Evolutionary conservation across 2,888 invertebrate genomes (phyloP).

Genomic region (Drosophila ochracea): DNA sequence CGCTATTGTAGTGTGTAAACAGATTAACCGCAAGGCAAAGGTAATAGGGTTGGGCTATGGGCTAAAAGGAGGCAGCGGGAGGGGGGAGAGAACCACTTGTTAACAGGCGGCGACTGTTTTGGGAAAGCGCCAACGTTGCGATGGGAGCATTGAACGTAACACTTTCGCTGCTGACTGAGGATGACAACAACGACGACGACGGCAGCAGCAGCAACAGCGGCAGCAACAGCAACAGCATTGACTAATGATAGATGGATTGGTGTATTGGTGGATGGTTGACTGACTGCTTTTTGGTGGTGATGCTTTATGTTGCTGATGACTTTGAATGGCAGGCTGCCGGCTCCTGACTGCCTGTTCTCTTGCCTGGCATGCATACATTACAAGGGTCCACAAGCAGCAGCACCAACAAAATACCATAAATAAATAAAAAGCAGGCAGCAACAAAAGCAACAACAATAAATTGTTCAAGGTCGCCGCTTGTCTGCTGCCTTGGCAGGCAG

Average conservation of each 20-base stretch:
- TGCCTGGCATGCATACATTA: constrained; percentile 71
- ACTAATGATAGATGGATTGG: constrained; percentile 79
- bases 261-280: constrained; percentile 40
- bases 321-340: constrained; percentile 72
- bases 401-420: constrained; percentile 67
- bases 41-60: constrained; percentile 17
- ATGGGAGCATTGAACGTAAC: constrained; percentile 76
- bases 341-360: constrained; percentile 17
- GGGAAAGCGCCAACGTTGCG: constrained; percentile 70
- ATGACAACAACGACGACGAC: constrained; percentile 42
- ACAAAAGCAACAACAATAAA: constrained; percentile 65
- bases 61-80: neutral
- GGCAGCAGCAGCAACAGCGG: constrained; percentile 31
- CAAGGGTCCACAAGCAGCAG: constrained; percentile 50
- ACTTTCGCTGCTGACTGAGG: constrained; percentile 66
- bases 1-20: constrained; percentile 45
- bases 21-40: constrained; percentile 59
- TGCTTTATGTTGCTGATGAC: constrained; percentile 66
- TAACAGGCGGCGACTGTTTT: constrained; percentile 63
- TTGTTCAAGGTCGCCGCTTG: constrained; percentile 83
- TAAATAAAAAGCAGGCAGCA: constrained; percentile 71
- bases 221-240: constrained; percentile 63
- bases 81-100: constrained; percentile 69
- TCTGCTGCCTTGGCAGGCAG: constrained; percentile 75
- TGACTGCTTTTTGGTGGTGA: constrained; percentile 53